Evolutionary conservation across 2,888 invertebrate species (phyloP).

Genomic region (Hyles lineata): DNA sequence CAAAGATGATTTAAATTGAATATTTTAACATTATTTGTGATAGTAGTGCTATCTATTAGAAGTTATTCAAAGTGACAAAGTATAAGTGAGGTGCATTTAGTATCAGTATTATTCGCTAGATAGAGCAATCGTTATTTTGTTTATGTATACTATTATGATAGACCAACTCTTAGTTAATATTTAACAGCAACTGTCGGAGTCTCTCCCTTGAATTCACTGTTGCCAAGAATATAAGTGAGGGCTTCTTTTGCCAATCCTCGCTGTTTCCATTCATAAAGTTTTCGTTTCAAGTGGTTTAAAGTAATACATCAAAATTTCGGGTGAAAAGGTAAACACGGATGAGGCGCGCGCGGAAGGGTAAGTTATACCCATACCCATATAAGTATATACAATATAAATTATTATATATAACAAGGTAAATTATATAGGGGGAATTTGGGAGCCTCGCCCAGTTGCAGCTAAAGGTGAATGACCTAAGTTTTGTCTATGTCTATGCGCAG

Average conservation of each 20-base stretch:
- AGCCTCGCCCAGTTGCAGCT: slow-evolving; percentile 8
- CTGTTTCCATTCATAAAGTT: neutral
- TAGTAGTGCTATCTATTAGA: neutral
- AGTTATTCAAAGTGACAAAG: neutral
- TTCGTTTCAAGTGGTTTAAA: neutral
- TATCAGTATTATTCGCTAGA: neutral
- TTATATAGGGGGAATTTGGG: neutral
- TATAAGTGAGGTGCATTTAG: neutral
- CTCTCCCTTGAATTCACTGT: neutral
- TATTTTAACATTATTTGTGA: too few species aligned
- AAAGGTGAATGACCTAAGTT: slow-evolving; percentile 28
- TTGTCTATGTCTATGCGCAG: slow-evolving; percentile 15
- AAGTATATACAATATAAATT: neutral
- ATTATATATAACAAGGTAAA: neutral
- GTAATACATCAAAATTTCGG: neutral
- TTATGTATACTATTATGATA: neutral
- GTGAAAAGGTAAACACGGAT: neutral
- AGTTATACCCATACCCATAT: neutral
- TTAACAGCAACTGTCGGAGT: neutral
- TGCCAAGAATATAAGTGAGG: neutral
- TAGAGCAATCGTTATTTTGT: neutral
- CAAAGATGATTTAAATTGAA: neutral
- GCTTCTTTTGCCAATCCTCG: neutral
- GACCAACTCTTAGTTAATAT: neutral
- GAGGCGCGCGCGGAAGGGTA: neutral